Percentiles rank a stretch among this genome's conserved stretches.
phyloP scores from a whole-genome alignment of 2,797 vertebrate genomes.

The Heterohyrax brucei region DNA sequence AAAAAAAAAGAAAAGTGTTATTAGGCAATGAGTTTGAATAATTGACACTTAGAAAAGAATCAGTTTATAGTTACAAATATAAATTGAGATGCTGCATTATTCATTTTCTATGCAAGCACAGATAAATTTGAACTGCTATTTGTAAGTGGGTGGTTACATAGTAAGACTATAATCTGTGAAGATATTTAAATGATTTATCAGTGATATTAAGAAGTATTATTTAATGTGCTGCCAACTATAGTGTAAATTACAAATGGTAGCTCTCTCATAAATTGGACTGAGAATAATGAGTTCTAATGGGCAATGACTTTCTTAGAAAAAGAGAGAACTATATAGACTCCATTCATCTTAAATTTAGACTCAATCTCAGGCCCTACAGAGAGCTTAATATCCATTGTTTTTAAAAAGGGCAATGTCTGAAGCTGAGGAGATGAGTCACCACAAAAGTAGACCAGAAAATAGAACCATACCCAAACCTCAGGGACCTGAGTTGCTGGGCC shows the following conservation, averaged over 20 bases:
- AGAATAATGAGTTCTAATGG: slow-evolving; percentile 83
- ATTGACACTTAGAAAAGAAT: slow-evolving; percentile 79
- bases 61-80: slow-evolving; percentile 59
- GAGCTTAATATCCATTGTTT: background rate
- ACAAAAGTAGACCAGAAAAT: background rate
- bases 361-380: slow-evolving; percentile 17
- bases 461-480: background rate
- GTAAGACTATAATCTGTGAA: slow-evolving; percentile 82
- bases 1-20: slow-evolving; percentile 63
- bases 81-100: slow-evolving; percentile 85
- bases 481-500: background rate
- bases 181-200: slow-evolving; percentile 86
- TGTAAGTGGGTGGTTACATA: slow-evolving; percentile 83
- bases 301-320: slow-evolving; percentile 58
- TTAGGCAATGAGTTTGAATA: slow-evolving; percentile 72
- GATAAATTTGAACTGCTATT: slow-evolving; percentile 81
- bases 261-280: slow-evolving; percentile 85
- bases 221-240: slow-evolving; percentile 84
- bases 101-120: slow-evolving; percentile 84
- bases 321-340: slow-evolving; percentile 6
- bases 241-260: slow-evolving; percentile 86
- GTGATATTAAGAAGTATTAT: slow-evolving; percentile 87
- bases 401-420: background rate
- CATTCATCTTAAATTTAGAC: background rate
- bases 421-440: background rate